These are phyloP conservation scores for Apotomis turbidana DNA, from an alignment of 2,888 invertebrate species.

Conservation along the genomic window DNA sequence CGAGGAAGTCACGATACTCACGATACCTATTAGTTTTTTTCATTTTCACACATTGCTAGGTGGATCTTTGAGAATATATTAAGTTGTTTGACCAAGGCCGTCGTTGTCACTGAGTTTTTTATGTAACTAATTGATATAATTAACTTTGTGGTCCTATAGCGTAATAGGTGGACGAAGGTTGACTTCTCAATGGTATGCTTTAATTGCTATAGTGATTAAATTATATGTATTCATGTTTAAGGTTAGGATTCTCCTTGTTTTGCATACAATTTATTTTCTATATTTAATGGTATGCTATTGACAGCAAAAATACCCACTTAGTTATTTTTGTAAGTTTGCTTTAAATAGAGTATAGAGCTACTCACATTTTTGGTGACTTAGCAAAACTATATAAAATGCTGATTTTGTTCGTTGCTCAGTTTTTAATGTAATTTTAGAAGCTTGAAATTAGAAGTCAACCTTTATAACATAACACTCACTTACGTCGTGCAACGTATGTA, in stretches of 20 bases:
- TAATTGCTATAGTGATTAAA: conserved; percentile 14
- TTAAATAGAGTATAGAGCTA: not conserved
- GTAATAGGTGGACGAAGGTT: conserved; percentile 17
- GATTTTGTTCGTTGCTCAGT: too few species aligned
- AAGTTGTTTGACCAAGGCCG: conserved; percentile 46
- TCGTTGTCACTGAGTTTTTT: conserved; percentile 41
- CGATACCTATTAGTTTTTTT: conserved; percentile 50
- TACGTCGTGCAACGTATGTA: not conserved
- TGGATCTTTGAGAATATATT: conserved; percentile 44
- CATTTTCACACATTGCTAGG: conserved; percentile 22
- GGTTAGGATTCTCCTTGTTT: not conserved
- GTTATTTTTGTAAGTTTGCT: too few species aligned
- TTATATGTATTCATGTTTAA: not conserved
- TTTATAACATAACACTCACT: not conserved
- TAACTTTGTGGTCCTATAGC: conserved; percentile 38
- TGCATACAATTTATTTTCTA: not conserved
- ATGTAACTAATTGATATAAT: conserved; percentile 48
- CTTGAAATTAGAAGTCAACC: not conserved
- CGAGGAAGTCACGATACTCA: conserved; percentile 59
- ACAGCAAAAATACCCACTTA: too few species aligned
- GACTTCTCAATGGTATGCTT: conserved; percentile 1
- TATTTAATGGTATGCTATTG: too few species aligned
- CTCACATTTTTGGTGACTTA: not conserved
- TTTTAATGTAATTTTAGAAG: not conserved
- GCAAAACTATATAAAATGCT: not conserved